Conservation (phyloP, 2,113 vertebrate genomes). For the Hippocampus abdominalis region DNA sequence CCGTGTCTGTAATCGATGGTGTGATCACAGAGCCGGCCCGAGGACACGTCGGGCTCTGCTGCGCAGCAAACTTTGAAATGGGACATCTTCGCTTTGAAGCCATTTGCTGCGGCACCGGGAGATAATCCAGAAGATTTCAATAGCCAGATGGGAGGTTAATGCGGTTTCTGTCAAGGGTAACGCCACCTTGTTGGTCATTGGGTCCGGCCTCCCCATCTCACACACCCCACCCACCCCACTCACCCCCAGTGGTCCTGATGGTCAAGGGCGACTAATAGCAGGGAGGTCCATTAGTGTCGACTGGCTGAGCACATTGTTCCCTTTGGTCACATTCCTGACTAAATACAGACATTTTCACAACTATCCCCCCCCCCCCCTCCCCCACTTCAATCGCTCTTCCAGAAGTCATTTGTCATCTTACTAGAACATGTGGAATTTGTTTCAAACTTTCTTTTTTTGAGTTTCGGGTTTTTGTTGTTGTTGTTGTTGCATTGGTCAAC, state of each 20-base stretch:
- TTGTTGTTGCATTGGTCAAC: neutral
- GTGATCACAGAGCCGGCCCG: conserved; percentile 13
- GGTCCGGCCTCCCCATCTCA: neutral
- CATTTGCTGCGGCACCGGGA: conserved; percentile 20
- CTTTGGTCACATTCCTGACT: conserved; percentile 68
- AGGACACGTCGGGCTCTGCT: conserved; percentile 30
- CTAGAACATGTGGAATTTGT: neutral
- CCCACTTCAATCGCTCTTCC: conserved; percentile 11
- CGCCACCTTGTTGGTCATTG: conserved; percentile 40
- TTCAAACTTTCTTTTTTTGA: neutral
- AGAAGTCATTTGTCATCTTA: conserved; percentile 59
- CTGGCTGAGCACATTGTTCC: conserved; percentile 68
- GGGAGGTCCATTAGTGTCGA: conserved; percentile 66
- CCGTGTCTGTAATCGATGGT: conserved; percentile 31
- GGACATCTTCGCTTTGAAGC: conserved; percentile 7
- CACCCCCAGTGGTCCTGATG: conserved; percentile 32
- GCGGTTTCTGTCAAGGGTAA: conserved; percentile 43
- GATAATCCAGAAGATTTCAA: conserved; percentile 28
- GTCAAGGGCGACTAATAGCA: conserved; percentile 66
- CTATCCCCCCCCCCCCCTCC: conserved; percentile 5
- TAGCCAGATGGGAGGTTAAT: conserved; percentile 32
- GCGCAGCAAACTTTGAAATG: conserved; percentile 32
- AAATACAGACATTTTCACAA: conserved; percentile 67
- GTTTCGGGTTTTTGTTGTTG: neutral
- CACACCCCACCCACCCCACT: neutral